Conservation (phyloP, 1,140 invertebrate species). For the Penaeus chinensis region DNA sequence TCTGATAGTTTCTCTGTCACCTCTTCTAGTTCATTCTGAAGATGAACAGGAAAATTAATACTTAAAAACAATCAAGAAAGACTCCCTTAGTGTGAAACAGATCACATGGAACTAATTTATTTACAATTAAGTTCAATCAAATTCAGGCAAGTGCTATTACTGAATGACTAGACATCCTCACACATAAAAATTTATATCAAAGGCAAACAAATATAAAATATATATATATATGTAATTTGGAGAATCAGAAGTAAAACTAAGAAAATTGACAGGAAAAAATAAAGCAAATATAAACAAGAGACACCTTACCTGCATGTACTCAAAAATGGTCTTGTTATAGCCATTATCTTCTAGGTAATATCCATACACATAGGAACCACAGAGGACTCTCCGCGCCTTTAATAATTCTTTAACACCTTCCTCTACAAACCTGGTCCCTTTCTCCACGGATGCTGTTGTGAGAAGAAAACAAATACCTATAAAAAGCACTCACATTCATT, state of each 20-base stretch:
- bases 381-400: constrained; percentile 76
- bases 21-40: constrained; percentile 78
- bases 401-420: constrained; percentile 76
- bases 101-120: too few species aligned
- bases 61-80: constrained; percentile 43
- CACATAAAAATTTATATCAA: not conserved
- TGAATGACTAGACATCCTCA: not conserved
- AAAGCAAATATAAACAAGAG: not conserved
- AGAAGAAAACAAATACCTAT: not conserved
- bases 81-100: too few species aligned
- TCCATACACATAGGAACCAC: constrained; percentile 78
- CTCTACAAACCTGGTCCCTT: constrained; percentile 74
- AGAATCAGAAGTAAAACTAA: not conserved
- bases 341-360: constrained; percentile 77
- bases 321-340: constrained; percentile 78
- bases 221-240: constrained; percentile 7
- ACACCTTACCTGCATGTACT: constrained; percentile 76
- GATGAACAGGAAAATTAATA: constrained; percentile 17
- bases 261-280: not conserved
- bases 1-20: constrained; percentile 77
- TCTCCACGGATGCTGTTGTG: constrained; percentile 59
- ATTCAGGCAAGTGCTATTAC: not conserved
- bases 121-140: not conserved
- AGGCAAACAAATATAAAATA: constrained; percentile 11
- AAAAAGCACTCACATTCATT: too few species aligned